Conservation (phyloP, 2,113 vertebrate species). For the Oryctolagus cuniculus region DNA sequence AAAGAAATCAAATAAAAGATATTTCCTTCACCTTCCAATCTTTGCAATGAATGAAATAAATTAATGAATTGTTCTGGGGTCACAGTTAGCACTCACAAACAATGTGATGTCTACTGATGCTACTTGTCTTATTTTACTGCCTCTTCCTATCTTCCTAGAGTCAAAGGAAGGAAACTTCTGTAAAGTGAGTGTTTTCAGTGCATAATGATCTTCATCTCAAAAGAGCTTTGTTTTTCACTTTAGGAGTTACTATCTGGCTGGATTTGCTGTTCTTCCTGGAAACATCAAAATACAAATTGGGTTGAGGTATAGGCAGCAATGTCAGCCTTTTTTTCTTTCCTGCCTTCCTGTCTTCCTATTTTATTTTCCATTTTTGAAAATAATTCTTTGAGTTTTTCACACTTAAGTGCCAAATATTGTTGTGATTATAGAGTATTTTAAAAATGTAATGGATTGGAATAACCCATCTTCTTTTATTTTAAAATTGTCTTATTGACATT, state of each 20-base stretch:
- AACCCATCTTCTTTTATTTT: slow-evolving; percentile 16
- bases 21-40: slow-evolving; percentile 5
- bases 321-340: background rate
- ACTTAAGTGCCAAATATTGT: background rate
- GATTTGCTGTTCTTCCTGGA: background rate
- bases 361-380: background rate
- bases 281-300: background rate
- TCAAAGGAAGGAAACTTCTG: background rate
- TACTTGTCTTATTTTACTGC: background rate
- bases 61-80: background rate
- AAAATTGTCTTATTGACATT: background rate
- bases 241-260: background rate
- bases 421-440: background rate
- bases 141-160: background rate
- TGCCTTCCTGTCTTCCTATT: background rate
- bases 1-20: background rate
- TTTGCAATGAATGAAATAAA: slow-evolving; percentile 53
- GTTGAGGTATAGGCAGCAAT: fast-evolving
- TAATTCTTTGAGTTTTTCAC: slow-evolving; percentile 3
- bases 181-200: background rate
- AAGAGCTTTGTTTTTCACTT: background rate
- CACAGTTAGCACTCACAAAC: slow-evolving; percentile 32
- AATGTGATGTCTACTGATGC: background rate
- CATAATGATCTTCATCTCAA: background rate
- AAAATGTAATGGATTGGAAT: background rate